A percentile compares a stretch with the other conserved stretches of the same genome.
Conservation (phyloP, 2,888 invertebrate genomes). For the Seladonia tumulorum region DNA sequence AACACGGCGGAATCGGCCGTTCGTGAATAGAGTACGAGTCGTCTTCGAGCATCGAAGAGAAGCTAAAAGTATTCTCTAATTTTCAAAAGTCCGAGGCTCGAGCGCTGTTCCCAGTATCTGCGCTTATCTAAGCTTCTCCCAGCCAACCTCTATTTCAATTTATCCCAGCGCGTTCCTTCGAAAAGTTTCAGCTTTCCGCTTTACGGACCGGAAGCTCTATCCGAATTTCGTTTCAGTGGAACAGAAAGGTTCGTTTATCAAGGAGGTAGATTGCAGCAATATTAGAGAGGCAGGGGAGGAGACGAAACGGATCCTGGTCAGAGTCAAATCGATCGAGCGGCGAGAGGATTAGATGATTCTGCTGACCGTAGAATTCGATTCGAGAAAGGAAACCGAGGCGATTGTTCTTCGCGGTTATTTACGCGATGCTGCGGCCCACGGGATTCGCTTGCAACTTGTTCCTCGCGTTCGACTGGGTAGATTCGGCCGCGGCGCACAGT, state of each 20-base stretch:
- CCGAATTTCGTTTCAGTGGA: conserved; percentile 34
- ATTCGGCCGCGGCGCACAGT: no score
- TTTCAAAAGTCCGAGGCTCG: background rate
- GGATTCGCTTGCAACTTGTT: background rate
- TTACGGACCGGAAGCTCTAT: conserved; percentile 55
- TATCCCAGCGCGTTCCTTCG: background rate
- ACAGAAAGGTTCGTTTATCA: conserved; percentile 1
- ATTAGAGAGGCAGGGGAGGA: background rate
- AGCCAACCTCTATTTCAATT: background rate
- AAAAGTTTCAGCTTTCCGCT: background rate
- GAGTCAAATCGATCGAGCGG: background rate
- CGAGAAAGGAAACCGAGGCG: background rate
- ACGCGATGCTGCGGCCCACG: background rate
- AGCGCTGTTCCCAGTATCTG: background rate
- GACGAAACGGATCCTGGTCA: background rate
- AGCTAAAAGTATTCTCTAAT: background rate
- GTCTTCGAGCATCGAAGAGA: background rate
- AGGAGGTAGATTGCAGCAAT: background rate
- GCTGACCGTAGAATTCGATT: background rate
- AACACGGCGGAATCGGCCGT: background rate
- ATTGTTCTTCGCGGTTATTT: background rate
- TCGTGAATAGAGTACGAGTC: background rate
- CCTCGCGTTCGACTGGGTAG: conserved; percentile 6
- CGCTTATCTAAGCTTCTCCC: background rate
- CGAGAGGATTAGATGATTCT: background rate